phyloP scores from a whole-genome alignment of 2,888 invertebrate species.

The Eubasilissa splendida region DNA sequence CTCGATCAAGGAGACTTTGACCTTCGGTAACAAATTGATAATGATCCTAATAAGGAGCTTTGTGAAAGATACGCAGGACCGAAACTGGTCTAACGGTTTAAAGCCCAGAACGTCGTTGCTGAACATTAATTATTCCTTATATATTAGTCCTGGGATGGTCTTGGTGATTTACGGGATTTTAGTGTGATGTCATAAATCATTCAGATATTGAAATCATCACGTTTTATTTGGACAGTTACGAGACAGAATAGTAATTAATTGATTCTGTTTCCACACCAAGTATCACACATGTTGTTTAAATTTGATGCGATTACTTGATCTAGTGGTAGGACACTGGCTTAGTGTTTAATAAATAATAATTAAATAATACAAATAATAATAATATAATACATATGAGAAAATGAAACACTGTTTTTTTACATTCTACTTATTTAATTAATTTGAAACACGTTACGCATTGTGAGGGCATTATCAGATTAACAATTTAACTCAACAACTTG shows the following conservation, averaged over 20 bases:
- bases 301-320: too few relatives aligned
- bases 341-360: too few relatives aligned
- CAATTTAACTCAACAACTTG: too few relatives aligned
- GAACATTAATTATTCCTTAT: background rate
- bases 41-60: conserved; percentile 50
- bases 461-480: too few relatives aligned
- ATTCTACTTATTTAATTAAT: too few relatives aligned
- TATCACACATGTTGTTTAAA: background rate
- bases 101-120: background rate
- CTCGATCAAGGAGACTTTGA: conserved; percentile 28
- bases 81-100: conserved; percentile 53
- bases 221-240: conserved; percentile 18
- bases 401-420: too few relatives aligned
- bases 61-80: background rate
- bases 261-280: background rate
- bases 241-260: background rate
- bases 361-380: too few relatives aligned
- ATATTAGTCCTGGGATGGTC: too few relatives aligned
- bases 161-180: background rate
- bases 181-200: conserved; percentile 1
- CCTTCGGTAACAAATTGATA: conserved; percentile 49
- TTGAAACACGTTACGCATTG: too few relatives aligned
- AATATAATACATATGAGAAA: too few relatives aligned
- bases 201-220: background rate
- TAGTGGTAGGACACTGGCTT: too few relatives aligned